phyloP scores from a whole-genome alignment of 1,140 invertebrate species.

The Phymorhynchus buccinoides region DNA sequence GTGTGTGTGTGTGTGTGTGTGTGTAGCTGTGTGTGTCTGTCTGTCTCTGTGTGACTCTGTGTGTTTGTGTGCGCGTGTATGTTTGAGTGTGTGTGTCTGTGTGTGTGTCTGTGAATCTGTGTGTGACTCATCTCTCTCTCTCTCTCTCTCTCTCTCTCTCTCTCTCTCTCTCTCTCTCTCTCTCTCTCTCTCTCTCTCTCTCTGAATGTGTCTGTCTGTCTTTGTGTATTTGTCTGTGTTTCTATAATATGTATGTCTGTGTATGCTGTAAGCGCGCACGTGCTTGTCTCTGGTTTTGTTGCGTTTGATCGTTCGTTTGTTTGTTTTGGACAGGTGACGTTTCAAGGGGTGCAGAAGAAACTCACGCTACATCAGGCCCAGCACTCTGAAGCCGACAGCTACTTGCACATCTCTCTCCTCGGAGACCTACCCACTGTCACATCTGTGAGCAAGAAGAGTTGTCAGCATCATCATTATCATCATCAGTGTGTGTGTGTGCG shows the following conservation, averaged over 20 bases:
- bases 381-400: neutral
- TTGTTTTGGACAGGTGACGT: slow-evolving; percentile 24
- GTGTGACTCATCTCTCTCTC: too few species aligned
- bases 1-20: too few species aligned
- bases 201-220: neutral
- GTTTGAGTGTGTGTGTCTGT: neutral
- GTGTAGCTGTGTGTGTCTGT: neutral
- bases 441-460: neutral
- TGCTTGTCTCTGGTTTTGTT: too few species aligned
- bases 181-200: too few species aligned
- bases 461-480: neutral
- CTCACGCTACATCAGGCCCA: neutral
- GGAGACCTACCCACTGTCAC: neutral
- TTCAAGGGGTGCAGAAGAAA: slow-evolving; percentile 23
- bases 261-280: neutral
- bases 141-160: too few species aligned
- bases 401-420: slow-evolving; percentile 18
- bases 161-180: too few species aligned
- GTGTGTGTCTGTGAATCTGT: neutral
- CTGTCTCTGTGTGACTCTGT: neutral
- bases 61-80: neutral
- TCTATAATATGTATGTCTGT: neutral
- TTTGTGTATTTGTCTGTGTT: neutral
- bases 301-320: neutral
- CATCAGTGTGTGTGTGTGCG: too few species aligned